Evolutionary conservation across 2,888 invertebrate genomes (phyloP), one percentile per base, ranked within the genome.

Genomic region (Parapristionchus giblindavisi): DNA sequence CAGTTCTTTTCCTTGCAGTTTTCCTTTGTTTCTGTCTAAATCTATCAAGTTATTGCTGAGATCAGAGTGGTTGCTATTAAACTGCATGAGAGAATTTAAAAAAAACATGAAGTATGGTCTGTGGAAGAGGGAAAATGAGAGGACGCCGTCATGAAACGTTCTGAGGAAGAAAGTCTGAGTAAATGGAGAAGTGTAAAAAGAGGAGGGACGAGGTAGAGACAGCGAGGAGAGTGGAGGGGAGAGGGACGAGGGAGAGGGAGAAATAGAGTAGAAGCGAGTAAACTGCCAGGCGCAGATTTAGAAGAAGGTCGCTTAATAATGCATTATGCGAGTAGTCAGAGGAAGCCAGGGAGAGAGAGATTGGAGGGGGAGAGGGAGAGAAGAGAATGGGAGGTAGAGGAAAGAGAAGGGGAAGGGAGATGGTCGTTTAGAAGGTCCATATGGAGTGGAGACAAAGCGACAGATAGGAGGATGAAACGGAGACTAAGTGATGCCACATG

Each of bases 391-490:
- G 61, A n/a, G 56, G 24, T n/a, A 56, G 11, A 14, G 56, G 6
- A 27, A 61, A 29, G 17, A 29, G 29, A 36, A 61, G 61, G 29
- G 61, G 34, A 36, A 61, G 32, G 11, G 61, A 61, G 17, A 61
- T 8, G 29, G 61, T 24, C 24, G n/a, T n/a, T n/a, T n/a, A n/a
- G n/a, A n/a, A n/a, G n/a, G n/a, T n/a, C n/a, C n/a, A n/a, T n/a
- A n/a, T n/a, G n/a, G n/a, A n/a, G n/a, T n/a, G n/a, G n/a, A n/a
- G n/a, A n/a, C n/a, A n/a, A n/a, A n/a, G n/a, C n/a, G n/a, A n/a
- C n/a, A n/a, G n/a, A n/a, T n/a, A n/a, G n/a, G n/a, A n/a, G n/a
- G n/a, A n/a, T n/a, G n/a, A n/a, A n/a, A n/a, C n/a, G n/a, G n/a
- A n/a, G n/a, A n/a, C n/a, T n/a, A n/a, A n/a, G n/a, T n/a, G n/a